Conservation (phyloP, 2,888 invertebrate genomes). For the Agriopis leucophaearia region DNA sequence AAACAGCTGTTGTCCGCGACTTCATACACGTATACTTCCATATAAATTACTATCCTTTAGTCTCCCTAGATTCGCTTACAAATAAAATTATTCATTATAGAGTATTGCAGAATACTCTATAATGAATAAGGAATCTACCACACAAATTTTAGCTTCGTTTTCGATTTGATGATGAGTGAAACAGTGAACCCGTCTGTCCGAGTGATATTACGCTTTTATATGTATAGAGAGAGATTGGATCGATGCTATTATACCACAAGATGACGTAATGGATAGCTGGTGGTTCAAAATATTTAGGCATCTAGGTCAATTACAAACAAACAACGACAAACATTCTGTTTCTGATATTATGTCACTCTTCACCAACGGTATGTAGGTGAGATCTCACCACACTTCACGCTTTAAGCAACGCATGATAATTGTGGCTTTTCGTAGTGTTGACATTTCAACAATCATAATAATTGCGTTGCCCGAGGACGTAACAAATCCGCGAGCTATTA, state of each 20-base stretch:
- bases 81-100: no score
- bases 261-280: background rate
- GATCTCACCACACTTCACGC: background rate
- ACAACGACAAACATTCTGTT: slow-evolving; percentile 3
- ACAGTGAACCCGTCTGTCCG: no score
- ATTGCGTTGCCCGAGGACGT: slow-evolving; percentile 4
- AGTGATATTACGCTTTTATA: no score
- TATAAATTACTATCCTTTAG: no score
- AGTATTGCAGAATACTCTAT: no score
- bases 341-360: slow-evolving; percentile 2
- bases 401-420: slow-evolving; percentile 3
- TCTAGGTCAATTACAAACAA: slow-evolving; percentile 9
- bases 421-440: background rate
- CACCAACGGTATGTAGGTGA: background rate
- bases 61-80: no score
- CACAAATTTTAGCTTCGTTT: no score
- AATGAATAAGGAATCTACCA: no score
- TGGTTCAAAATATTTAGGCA: slow-evolving; percentile 5
- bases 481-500: slow-evolving; percentile 30
- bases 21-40: no score
- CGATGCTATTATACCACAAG: background rate
- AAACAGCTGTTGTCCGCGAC: no score
- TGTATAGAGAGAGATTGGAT: background rate
- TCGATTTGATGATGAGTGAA: background rate
- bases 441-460: slow-evolving; percentile 4